A percentile compares a stretch with the other conserved stretches of the same genome.
These are phyloP conservation scores for Tenualosa thibaudeaui DNA, from an alignment of 2,797 vertebrate genomes.

Conservation along the genomic window DNA sequence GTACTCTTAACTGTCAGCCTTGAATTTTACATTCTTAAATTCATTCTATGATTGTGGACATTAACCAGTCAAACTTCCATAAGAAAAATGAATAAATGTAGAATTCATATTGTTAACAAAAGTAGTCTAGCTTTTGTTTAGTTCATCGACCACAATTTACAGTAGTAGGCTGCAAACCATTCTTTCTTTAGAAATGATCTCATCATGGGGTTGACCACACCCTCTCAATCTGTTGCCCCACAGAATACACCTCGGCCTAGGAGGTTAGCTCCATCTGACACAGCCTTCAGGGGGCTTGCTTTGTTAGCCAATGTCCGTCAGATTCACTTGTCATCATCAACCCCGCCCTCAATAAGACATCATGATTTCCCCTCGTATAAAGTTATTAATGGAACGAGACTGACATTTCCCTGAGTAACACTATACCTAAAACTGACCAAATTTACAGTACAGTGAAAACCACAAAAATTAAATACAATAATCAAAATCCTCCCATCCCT, in stretches of 20 bases:
- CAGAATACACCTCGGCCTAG: not conserved
- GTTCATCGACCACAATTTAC: not conserved
- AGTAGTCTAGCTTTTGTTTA: not conserved
- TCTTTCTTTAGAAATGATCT: not conserved
- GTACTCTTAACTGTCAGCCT: not conserved
- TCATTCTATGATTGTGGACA: not conserved
- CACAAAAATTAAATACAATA: not conserved
- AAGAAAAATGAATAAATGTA: not conserved
- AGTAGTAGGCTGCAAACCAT: not conserved
- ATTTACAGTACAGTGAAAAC: not conserved
- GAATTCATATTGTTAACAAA: not conserved
- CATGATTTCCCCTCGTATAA: not conserved
- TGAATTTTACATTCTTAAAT: not conserved
- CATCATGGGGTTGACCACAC: conserved; percentile 6
- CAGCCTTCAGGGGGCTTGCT: not conserved
- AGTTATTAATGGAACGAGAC: not conserved
- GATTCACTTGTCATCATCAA: conserved; percentile 11
- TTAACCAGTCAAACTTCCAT: not conserved
- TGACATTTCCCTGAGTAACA: not conserved
- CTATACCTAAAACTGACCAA: not conserved
- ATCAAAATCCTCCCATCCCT: not conserved
- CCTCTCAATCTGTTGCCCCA: conserved; percentile 14
- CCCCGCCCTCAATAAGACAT: conserved; percentile 16
- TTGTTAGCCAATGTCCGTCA: conserved; percentile 11
- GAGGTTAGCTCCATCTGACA: conserved; percentile 4